Percentiles rank a stretch among this genome's conserved stretches.
Conservation (phyloP, 2,113 vertebrate species). For the Geothlypis trichas region DNA sequence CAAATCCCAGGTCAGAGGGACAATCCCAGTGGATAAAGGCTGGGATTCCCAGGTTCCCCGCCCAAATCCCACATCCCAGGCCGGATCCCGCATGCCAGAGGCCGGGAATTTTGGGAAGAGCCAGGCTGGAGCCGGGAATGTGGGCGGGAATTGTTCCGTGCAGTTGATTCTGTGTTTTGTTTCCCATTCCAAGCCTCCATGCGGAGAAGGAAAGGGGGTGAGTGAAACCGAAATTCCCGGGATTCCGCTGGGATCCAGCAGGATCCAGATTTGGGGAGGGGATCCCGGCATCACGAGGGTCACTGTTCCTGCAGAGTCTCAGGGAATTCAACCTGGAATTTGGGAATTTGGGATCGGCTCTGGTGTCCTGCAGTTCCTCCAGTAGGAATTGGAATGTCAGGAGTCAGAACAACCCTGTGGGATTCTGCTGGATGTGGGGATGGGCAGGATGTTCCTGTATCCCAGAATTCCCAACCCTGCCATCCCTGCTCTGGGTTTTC, state of each 20-base stretch:
- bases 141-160: not conserved
- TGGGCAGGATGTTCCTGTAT: rapidly evolving
- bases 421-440: not conserved
- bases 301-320: rapidly evolving
- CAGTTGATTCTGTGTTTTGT: conserved; percentile 71
- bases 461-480: not conserved
- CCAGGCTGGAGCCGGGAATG: conserved; percentile 75
- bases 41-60: not conserved
- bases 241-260: not conserved
- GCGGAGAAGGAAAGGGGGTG: conserved; percentile 97
- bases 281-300: not conserved
- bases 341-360: not conserved
- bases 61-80: not conserved
- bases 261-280: not conserved
- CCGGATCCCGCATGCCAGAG: not conserved
- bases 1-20: not conserved
- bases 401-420: rapidly evolving
- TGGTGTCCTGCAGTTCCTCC: rapidly evolving
- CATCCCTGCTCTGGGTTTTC: not conserved
- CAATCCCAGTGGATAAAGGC: rapidly evolving
- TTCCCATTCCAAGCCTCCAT: conserved; percentile 93
- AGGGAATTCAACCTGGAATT: not conserved
- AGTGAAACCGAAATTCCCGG: conserved; percentile 70
- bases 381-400: not conserved
- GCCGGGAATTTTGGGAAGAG: not conserved